Evolutionary conservation across 2,888 invertebrate genomes (phyloP).

Genomic region (Netelia fuscicornis): DNA sequence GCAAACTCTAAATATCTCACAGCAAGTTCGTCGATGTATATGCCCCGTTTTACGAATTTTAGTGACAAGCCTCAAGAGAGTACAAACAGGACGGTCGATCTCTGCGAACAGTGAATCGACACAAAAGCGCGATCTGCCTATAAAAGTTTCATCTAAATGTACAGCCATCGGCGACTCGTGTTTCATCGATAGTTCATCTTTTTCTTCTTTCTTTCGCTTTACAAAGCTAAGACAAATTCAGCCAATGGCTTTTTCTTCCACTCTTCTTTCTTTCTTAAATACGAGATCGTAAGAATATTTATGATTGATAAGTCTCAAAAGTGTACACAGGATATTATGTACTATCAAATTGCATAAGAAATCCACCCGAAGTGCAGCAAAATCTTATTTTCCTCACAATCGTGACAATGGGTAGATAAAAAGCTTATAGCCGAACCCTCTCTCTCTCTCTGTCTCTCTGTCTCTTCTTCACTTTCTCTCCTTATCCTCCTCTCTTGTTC

Average conservation of each 20-base stretch:
- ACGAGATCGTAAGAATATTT: slow-evolving; percentile 51
- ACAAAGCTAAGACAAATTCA: slow-evolving; percentile 27
- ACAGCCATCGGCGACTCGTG: slow-evolving; percentile 28
- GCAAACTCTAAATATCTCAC: slow-evolving; percentile 5
- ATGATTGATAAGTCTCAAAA: slow-evolving; percentile 51
- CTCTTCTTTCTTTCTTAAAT: slow-evolving; percentile 16
- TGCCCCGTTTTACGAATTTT: slow-evolving; percentile 22
- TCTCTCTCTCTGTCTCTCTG: not conserved
- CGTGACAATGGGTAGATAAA: slow-evolving; percentile 12
- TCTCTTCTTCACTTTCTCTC: not conserved
- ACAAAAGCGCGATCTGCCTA: slow-evolving; percentile 57
- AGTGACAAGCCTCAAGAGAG: slow-evolving; percentile 53
- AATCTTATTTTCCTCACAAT: slow-evolving; percentile 1
- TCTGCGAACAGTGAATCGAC: slow-evolving; percentile 40
- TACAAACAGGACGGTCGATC: slow-evolving; percentile 53
- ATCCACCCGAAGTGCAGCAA: slow-evolving; percentile 44
- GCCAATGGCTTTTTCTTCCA: not conserved
- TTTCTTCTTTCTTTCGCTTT: slow-evolving; percentile 13
- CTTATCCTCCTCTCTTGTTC: not conserved
- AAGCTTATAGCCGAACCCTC: slow-evolving; percentile 35
- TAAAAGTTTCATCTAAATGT: slow-evolving; percentile 54
- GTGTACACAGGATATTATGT: slow-evolving; percentile 42
- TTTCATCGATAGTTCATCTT: not conserved
- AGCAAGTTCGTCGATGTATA: slow-evolving; percentile 11
- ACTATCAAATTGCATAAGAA: slow-evolving; percentile 44